Evolutionary conservation across 2,113 vertebrate species (phyloP).

Genomic region (Centrocercus urophasianus): DNA sequence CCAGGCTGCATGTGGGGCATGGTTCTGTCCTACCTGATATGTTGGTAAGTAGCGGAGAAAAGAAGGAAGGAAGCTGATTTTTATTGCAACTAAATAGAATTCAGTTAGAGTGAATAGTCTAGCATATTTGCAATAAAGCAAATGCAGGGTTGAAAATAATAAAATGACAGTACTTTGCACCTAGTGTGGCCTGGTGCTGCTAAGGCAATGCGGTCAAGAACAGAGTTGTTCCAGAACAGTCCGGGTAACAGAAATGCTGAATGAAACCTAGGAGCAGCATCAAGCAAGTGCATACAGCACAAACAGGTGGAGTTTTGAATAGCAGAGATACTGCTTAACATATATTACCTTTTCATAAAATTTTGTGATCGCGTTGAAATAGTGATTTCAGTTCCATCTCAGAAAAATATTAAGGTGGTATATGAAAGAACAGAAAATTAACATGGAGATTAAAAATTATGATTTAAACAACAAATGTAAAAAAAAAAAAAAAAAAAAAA

Average conservation of each 20-base stretch:
- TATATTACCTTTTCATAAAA: neutral
- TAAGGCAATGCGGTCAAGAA: neutral
- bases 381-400: neutral
- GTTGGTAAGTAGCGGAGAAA: neutral
- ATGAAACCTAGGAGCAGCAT: neutral
- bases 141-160: neutral
- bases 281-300: neutral
- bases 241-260: neutral
- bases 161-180: neutral
- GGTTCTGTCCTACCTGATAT: neutral
- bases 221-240: neutral
- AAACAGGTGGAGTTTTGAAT: neutral
- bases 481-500: rapidly evolving
- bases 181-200: neutral
- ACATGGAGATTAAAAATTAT: neutral
- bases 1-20: neutral
- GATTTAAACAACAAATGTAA: neutral
- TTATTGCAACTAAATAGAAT: neutral
- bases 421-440: neutral
- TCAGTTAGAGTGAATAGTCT: neutral
- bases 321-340: neutral
- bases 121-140: neutral
- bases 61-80: neutral
- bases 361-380: neutral
- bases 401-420: neutral